Percentiles rank a stretch among this genome's conserved stretches.
These are phyloP conservation scores for Philopotamus ludificatus DNA, from an alignment of 1,140 invertebrate species.

Conservation along the genomic window DNA sequence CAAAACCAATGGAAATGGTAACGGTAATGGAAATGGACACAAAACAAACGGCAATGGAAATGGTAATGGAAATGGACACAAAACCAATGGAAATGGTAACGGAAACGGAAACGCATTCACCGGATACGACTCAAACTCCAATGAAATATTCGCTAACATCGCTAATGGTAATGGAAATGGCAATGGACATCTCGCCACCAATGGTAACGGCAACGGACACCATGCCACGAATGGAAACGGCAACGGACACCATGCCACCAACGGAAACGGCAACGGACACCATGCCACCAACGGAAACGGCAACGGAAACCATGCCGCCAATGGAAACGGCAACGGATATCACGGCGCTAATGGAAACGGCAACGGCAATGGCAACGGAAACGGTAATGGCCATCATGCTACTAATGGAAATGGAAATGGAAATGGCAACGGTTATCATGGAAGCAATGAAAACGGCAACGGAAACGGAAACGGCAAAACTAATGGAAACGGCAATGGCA, in stretches of 20 bases:
- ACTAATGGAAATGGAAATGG: slow-evolving; percentile 18
- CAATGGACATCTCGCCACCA: slow-evolving; percentile 22
- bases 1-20: slow-evolving; percentile 10
- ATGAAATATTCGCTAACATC: too few species aligned
- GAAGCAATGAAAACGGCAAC: slow-evolving; percentile 13
- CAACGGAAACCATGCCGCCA: slow-evolving; percentile 3
- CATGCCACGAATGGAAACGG: not conserved
- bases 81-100: slow-evolving; percentile 26
- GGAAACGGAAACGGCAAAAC: slow-evolving; percentile 12
- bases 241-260: not conserved
- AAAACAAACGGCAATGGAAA: slow-evolving; percentile 12
- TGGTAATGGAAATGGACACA: slow-evolving; percentile 20
- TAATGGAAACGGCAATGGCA: slow-evolving; percentile 25
- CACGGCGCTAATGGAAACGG: slow-evolving; percentile 7
- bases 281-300: not conserved
- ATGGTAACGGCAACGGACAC: slow-evolving; percentile 12
- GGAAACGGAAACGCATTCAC: not conserved
- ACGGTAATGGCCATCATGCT: slow-evolving; percentile 9
- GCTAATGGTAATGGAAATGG: slow-evolving; percentile 22
- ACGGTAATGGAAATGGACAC: slow-evolving; percentile 15
- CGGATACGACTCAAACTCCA: too few species aligned
- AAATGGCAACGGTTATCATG: slow-evolving; percentile 3
- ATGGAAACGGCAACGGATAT: slow-evolving; percentile 10
- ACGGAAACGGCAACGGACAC: slow-evolving; percentile 18
- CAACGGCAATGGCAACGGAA: slow-evolving; percentile 4